phyloP scores from a whole-genome alignment of 1,140 invertebrate genomes.

The Heliconius congener region DNA sequence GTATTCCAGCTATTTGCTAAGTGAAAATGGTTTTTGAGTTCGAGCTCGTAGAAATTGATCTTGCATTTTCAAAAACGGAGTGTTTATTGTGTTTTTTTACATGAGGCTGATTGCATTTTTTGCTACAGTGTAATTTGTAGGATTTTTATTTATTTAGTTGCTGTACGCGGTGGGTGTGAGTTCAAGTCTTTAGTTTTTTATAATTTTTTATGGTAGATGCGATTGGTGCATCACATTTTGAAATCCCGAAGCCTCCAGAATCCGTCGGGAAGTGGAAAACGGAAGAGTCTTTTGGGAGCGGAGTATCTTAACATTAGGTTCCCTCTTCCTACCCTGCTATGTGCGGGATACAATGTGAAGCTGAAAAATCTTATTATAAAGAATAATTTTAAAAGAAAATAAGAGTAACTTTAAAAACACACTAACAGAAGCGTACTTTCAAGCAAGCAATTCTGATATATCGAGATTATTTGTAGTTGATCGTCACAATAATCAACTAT shows the following conservation, averaged over 20 bases:
- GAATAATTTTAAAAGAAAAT: too few relatives aligned
- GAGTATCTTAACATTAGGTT: too few relatives aligned
- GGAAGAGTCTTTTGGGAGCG: too few relatives aligned
- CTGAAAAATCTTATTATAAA: too few relatives aligned
- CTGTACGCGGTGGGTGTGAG: not conserved
- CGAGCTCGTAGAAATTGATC: not conserved
- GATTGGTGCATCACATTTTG: too few relatives aligned
- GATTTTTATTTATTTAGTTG: not conserved
- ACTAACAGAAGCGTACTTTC: not conserved
- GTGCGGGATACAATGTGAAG: too few relatives aligned
- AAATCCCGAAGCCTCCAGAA: too few relatives aligned
- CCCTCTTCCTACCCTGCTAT: too few relatives aligned
- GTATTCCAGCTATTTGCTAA: conserved; percentile 9
- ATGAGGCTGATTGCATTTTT: not conserved
- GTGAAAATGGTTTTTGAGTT: conserved; percentile 13
- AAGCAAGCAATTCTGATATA: not conserved
- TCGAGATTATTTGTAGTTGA: not conserved
- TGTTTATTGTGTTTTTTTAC: not conserved
- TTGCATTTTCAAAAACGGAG: not conserved
- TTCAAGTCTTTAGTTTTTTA: not conserved
- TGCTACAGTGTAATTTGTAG: not conserved
- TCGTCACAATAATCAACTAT: conserved; percentile 21
- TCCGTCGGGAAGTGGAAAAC: too few relatives aligned
- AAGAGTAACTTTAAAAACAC: not conserved
- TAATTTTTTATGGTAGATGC: too few relatives aligned